Evolutionary conservation across 2,797 vertebrate species (phyloP).

Genomic region (Enteromius treurensis): DNA sequence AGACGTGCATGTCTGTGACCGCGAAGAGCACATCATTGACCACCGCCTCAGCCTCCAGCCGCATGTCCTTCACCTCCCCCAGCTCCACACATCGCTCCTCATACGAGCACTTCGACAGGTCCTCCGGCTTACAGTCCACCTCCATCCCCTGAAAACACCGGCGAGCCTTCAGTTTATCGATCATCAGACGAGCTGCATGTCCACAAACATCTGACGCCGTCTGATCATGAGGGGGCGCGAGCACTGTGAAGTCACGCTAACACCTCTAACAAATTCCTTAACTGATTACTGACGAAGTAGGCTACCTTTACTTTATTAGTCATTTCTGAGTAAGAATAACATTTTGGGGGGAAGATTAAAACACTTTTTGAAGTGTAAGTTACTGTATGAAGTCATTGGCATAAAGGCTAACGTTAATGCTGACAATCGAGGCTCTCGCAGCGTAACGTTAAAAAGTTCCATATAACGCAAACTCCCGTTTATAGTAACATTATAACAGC

Average conservation of each 20-base stretch:
- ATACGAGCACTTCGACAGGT: conserved; percentile 74
- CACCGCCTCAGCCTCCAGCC: conserved; percentile 92
- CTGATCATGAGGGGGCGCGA: conserved; percentile 10
- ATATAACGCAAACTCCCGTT: background rate
- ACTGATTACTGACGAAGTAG: background rate
- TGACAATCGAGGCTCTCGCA: background rate
- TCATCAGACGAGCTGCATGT: background rate
- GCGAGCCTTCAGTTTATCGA: background rate
- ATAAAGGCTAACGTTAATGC: background rate
- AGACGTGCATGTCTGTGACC: conserved; percentile 91
- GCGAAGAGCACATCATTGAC: conserved; percentile 95
- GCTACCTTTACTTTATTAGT: background rate
- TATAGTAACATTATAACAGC: no score
- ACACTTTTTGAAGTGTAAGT: background rate
- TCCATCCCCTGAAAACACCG: conserved; percentile 83
- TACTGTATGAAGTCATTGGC: background rate
- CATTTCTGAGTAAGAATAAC: background rate
- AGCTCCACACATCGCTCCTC: conserved; percentile 82
- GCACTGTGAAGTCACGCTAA: conserved; percentile 2
- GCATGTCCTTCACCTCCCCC: conserved; percentile 93
- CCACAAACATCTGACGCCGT: conserved; percentile 23
- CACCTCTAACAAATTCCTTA: background rate
- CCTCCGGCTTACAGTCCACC: conserved; percentile 85
- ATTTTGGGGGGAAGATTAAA: background rate
- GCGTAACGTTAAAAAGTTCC: background rate